Percentiles rank a stretch among this genome's conserved stretches.
These are phyloP conservation scores for Platycheirus rosarum DNA, from an alignment of 2,888 invertebrate genomes.

Conservation along the genomic window DNA sequence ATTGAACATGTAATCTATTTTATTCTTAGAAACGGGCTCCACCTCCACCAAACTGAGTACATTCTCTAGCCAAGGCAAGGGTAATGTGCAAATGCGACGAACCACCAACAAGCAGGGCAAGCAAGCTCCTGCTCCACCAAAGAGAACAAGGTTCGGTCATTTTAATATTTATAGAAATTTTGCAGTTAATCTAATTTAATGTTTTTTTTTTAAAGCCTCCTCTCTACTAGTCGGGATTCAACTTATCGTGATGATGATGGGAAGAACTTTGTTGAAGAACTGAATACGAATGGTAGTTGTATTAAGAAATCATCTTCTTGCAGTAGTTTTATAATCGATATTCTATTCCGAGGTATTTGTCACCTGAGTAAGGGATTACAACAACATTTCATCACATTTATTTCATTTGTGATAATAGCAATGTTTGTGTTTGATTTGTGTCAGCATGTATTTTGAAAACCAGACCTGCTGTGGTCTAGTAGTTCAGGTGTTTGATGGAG, in stretches of 20 bases:
- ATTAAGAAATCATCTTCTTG: conserved; percentile 83
- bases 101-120: conserved; percentile 95
- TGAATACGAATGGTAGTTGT: conserved; percentile 82
- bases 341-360: conserved; percentile 83
- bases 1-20: not conserved
- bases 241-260: conserved; percentile 83
- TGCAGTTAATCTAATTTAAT: conserved; percentile 3
- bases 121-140: conserved; percentile 97
- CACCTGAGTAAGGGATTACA: conserved; percentile 80
- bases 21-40: conserved; percentile 82
- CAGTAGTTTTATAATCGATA: conserved; percentile 83
- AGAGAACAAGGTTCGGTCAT: conserved; percentile 91
- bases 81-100: conserved; percentile 91
- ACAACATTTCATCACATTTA: conserved; percentile 68
- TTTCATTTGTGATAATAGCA: conserved; percentile 24
- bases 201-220: conserved; percentile 76
- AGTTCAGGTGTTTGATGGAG: not conserved
- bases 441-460: conserved; percentile 8
- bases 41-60: conserved; percentile 85
- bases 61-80: conserved; percentile 86
- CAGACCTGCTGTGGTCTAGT: not conserved
- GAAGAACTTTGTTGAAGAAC: conserved; percentile 81
- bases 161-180: not conserved
- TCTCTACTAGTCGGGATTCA: conserved; percentile 82
- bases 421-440: conserved; percentile 19